Base-by-base conservation (phyloP, 2,888 invertebrate species). In the Drosophila planitibia region DNA sequence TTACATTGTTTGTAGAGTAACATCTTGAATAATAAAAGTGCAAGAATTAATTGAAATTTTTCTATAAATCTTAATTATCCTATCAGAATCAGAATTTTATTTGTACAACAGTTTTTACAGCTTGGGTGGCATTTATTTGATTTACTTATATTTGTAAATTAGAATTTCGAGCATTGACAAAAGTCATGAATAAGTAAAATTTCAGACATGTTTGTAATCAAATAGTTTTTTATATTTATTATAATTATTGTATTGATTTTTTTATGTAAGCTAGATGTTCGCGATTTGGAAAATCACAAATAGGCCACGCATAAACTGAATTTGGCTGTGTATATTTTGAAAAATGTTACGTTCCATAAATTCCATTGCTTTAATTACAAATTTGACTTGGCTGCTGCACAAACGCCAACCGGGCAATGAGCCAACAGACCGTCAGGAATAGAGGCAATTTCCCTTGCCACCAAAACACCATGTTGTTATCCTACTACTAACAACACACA, bases 281-380 rank as follows among this genome's bases (percentile, higher is more conserved):
- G n/a, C 30, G 55, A 14, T 37, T 25, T 35, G 7, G 9, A 30
- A 69, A 51, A 59, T 81, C 67, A 22, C 35, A 41, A 59, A 28
- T 14, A 57, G 30, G 30, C 51, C 35, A 28, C 68, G 74, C 65
- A 81, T 70, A 78, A 82, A 71, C 69, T 30, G 5, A 25, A 30
- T 41, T 33, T 22, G 14, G 32, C 25, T 55, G 14, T 63, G 33
- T 44, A 57, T 67, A 57, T 55, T 61, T 55, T 76, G 55, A 47
- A 74, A 70, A 90, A 76, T 77, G 90, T 88, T 89, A 88, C 90
- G 88, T 91, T 91, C 85, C 87, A 88, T 88, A 87, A 91, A 88
- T 91, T 88, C 70, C 77, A 79, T 74, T 85, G 87, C 87, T 87
- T 88, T 91, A 88, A 88, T 88, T 88, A 88, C 91, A 89, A 86